These are phyloP conservation scores for Anthonomus grandis DNA, from an alignment of 1,140 invertebrate genomes.

Conservation along the genomic window DNA sequence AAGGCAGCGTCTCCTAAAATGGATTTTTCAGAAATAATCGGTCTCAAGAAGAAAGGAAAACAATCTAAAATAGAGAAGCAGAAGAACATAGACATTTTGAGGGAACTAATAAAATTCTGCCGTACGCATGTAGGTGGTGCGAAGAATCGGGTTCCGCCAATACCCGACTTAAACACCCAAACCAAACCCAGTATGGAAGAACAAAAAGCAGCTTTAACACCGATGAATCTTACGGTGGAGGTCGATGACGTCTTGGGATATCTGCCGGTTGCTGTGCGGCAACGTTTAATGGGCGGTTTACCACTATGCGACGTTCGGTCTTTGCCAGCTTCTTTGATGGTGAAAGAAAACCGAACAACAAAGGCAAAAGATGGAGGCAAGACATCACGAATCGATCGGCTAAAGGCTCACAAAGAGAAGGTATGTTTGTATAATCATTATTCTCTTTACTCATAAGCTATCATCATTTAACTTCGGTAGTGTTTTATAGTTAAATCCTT, in stretches of 20 bases:
- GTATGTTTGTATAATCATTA: too few relatives aligned
- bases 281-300: slow-evolving; percentile 26
- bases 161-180: background rate
- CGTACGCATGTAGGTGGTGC: background rate
- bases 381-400: too few relatives aligned
- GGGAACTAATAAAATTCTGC: slow-evolving; percentile 12
- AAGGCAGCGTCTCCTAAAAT: background rate
- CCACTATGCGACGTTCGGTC: slow-evolving; percentile 30
- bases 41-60: slow-evolving; percentile 2
- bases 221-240: slow-evolving; percentile 24
- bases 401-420: too few relatives aligned
- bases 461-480: too few relatives aligned
- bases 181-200: slow-evolving; percentile 14
- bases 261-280: slow-evolving; percentile 25
- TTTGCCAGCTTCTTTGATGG: background rate
- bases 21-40: background rate
- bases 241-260: slow-evolving; percentile 28
- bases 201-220: slow-evolving; percentile 26
- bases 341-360: too few relatives aligned
- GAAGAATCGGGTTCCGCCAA: slow-evolving; percentile 8
- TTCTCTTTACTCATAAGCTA: too few relatives aligned
- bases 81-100: slow-evolving; percentile 13
- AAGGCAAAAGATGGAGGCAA: too few relatives aligned
- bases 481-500: too few relatives aligned
- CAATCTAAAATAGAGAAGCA: background rate